A percentile compares a stretch with the other conserved stretches of the same genome.
Evolutionary conservation across 2,113 vertebrate genomes (phyloP).

Genomic region (Macrotus californicus): DNA sequence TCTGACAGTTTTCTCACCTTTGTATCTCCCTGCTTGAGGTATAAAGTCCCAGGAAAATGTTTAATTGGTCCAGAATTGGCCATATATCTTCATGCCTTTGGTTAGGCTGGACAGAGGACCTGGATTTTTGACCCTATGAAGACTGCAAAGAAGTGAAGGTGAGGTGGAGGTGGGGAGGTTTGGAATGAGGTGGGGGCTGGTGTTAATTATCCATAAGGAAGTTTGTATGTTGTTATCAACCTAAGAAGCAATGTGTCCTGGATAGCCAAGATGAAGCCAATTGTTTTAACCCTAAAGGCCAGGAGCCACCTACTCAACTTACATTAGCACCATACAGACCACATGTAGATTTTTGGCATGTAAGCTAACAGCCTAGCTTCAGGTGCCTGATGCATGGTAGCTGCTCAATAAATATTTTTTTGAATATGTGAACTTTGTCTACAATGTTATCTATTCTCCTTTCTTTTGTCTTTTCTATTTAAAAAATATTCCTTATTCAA

Average conservation of each 20-base stretch:
- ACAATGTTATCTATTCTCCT: neutral
- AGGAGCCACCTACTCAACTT: neutral
- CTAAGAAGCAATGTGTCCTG: neutral
- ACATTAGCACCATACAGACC: neutral
- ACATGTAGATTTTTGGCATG: neutral
- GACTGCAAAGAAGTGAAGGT: neutral
- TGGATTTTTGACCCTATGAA: neutral
- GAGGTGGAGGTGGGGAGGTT: neutral
- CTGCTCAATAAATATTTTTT: neutral
- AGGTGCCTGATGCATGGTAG: neutral
- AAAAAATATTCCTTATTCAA: neutral
- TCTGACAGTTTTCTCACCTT: neutral
- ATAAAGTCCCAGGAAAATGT: neutral
- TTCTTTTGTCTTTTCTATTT: neutral
- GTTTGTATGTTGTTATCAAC: neutral
- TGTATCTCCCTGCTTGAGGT: neutral
- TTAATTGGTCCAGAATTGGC: neutral
- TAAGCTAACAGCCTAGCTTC: neutral
- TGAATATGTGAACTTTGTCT: neutral
- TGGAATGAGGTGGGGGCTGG: neutral
- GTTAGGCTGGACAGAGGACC: neutral
- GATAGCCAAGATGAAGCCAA: neutral
- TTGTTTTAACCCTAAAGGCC: neutral
- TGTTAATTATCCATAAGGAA: neutral
- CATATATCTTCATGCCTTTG: neutral